Conservation (phyloP, 2,888 invertebrate genomes). For the Stenotaenia linearis region DNA sequence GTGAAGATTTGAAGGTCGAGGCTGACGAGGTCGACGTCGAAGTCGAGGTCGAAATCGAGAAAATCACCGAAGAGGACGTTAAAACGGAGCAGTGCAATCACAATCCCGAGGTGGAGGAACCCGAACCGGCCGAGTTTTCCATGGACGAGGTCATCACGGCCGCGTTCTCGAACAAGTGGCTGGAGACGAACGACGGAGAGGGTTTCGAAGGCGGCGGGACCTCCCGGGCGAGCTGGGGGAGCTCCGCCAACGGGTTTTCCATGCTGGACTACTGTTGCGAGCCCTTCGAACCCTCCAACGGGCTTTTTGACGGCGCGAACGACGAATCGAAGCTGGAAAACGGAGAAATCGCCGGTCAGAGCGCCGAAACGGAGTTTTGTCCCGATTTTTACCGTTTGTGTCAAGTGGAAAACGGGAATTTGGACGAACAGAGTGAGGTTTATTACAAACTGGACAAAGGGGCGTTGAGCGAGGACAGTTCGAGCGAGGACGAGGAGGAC, state of each 20-base stretch:
- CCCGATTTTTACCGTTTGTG: slow-evolving; percentile 68
- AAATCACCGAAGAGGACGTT: background rate
- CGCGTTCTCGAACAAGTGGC: background rate
- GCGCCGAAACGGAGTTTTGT: slow-evolving; percentile 57
- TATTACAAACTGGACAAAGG: slow-evolving; percentile 19
- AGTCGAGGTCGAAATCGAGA: background rate
- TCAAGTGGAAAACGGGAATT: slow-evolving; percentile 53
- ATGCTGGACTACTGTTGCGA: background rate
- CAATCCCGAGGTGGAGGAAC: no score
- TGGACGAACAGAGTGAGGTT: slow-evolving; percentile 55
- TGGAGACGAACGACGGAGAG: background rate
- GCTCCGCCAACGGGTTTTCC: background rate
- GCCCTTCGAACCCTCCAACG: no score
- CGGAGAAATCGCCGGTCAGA: background rate
- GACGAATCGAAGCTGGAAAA: background rate
- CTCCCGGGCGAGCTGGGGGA: slow-evolving; percentile 10
- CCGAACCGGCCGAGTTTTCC: background rate
- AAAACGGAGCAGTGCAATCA: background rate
- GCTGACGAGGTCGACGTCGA: background rate
- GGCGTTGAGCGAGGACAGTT: background rate
- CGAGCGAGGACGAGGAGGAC: background rate
- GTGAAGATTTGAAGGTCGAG: background rate
- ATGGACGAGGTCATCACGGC: background rate
- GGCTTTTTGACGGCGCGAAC: no score
- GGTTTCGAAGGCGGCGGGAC: background rate